Evolutionary conservation across 2,113 vertebrate genomes (phyloP).

Genomic region (Archocentrus centrarchus): DNA sequence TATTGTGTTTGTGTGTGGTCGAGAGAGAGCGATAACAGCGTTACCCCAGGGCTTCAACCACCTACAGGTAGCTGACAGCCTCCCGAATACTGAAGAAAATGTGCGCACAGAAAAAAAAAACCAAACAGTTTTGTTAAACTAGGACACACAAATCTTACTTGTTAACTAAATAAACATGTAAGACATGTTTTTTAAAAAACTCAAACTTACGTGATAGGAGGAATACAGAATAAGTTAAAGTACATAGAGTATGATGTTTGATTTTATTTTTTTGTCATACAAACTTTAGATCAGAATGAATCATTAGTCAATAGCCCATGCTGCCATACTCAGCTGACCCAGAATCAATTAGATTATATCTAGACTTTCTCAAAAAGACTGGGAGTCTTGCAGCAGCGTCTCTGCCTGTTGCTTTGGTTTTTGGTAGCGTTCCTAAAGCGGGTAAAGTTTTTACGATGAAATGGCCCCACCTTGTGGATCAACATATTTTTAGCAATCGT

Average conservation of each 20-base stretch:
- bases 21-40: background rate
- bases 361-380: background rate
- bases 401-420: constrained; percentile 36
- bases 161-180: background rate
- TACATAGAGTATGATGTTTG: background rate
- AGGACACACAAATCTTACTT: background rate
- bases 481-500: background rate
- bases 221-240: background rate
- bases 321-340: background rate
- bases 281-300: background rate
- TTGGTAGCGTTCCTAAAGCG: background rate
- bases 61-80: background rate
- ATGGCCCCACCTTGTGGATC: constrained; percentile 61
- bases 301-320: background rate
- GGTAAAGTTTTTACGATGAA: rapidly evolving
- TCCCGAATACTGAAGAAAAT: background rate
- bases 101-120: background rate
- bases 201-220: background rate
- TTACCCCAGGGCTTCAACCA: constrained; percentile 7
- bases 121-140: background rate
- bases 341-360: background rate
- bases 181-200: rapidly evolving
- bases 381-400: background rate
- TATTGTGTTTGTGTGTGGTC: constrained; percentile 14
- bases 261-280: background rate